Evolutionary conservation across 2,797 vertebrate species (phyloP), one percentile per base, ranked within the genome.

Genomic region (Trachops cirrhosus): DNA sequence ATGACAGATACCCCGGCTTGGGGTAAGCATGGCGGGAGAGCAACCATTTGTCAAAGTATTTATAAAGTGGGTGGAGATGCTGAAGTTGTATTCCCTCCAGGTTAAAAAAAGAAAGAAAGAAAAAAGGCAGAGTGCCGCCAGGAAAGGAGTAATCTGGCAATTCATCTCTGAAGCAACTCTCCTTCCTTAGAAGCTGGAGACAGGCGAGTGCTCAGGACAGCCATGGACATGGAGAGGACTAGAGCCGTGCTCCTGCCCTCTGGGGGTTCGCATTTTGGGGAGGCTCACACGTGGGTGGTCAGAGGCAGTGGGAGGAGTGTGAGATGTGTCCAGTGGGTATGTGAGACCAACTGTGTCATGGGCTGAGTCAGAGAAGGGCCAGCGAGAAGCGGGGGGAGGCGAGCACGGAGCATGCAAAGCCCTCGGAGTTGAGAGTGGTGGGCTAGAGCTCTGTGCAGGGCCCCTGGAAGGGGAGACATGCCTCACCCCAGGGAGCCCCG

Each of bases 1-100:
- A 98, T 98, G 98, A 98, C 98, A 98, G 98, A 97, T 98, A 98
- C 98, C 98, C 98, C 97, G 98, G 97, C 98, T 98, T 98, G 97
- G 97, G 96, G 96, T 98, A 96, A 97, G 98, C 97, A 96, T 94
- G 94, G 97, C 1, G 0, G 94, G 93, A 98, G 96, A 96, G 97
- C 98, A 97, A 97, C 96, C 97, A 97, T 98, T 98, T 98, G 97
- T 98, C 98, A 98, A 97, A 98, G 97, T 97, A 96, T 91, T 98
- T 98, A 93, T 87, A 98, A 97, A 98, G 94, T 94, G 89, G 91
- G 96, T 87, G 94, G 96, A 96, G 97, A 97, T 95, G 94, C 97
- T 98, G 97, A 97, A 98, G 97, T 98, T 97, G 95, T 97, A 95
- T 97, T 98, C 97, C 93, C 85, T 98, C 97, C 91, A 93, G 97